Percentiles rank a stretch among this genome's conserved stretches.
Conservation (phyloP, 2,888 invertebrate genomes). For the Lithophane ornitopus region DNA sequence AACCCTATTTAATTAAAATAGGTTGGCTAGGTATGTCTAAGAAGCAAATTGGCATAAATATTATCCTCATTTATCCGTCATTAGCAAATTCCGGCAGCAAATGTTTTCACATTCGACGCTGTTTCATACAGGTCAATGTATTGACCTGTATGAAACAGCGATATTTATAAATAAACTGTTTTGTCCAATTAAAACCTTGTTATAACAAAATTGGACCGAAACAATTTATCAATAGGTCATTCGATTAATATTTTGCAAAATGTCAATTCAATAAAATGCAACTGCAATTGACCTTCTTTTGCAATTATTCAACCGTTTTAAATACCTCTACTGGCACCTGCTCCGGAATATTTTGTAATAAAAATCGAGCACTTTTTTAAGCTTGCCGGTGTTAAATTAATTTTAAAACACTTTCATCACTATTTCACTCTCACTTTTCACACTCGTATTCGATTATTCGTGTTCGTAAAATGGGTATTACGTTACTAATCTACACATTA, state of each 20-base stretch:
- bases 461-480: conserved; percentile 53
- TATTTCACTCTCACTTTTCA: conserved; percentile 68
- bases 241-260: conserved; percentile 44
- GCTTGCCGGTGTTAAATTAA: conserved; percentile 12
- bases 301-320: conserved; percentile 40
- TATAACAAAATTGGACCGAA: conserved; percentile 37
- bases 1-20: conserved; percentile 35
- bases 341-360: conserved; percentile 18
- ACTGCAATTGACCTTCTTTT: conserved; percentile 59
- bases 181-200: conserved; percentile 55
- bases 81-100: conserved; percentile 81
- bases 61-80: conserved; percentile 74
- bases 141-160: too few species aligned
- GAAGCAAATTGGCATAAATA: conserved; percentile 64
- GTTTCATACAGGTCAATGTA: conserved; percentile 80
- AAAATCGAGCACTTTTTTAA: conserved; percentile 19
- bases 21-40: conserved; percentile 45
- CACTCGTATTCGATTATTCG: conserved; percentile 60
- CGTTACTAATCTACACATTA: conserved; percentile 48
- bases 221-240: conserved; percentile 58
- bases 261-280: conserved; percentile 55
- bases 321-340: conserved; percentile 48
- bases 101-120: conserved; percentile 77
- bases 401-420: conserved; percentile 51
- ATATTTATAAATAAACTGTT: conserved; percentile 74